A percentile compares a stretch with the other conserved stretches of the same genome.
Evolutionary conservation across 1,140 invertebrate species (phyloP).

Genomic region (Arion vulgaris): DNA sequence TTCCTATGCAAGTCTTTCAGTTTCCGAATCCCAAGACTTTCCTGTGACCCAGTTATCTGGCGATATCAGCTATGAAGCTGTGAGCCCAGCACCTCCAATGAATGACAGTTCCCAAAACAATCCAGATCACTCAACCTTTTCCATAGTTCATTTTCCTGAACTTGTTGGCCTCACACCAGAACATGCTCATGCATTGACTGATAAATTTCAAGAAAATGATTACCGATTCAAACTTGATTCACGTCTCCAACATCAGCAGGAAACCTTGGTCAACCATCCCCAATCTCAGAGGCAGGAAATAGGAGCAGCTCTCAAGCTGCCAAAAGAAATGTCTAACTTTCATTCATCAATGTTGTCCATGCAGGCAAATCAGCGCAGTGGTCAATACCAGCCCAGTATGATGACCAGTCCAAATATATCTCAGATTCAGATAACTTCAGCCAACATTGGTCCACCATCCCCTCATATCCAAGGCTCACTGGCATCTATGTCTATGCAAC

Average conservation of each 20-base stretch:
- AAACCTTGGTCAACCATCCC: neutral
- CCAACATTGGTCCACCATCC: neutral
- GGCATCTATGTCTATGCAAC: slow-evolving; percentile 47
- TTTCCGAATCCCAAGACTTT: slow-evolving; percentile 20
- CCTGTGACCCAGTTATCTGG: slow-evolving; percentile 41
- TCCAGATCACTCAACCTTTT: slow-evolving; percentile 20
- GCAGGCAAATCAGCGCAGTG: slow-evolving; percentile 19
- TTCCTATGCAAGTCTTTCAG: slow-evolving; percentile 35
- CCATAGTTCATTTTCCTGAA: slow-evolving; percentile 33
- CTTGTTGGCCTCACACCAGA: slow-evolving; percentile 29
- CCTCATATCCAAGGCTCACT: slow-evolving; percentile 38
- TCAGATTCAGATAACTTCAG: neutral
- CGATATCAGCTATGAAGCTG: slow-evolving; percentile 64
- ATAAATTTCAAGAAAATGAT: slow-evolving; percentile 38
- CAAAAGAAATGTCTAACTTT: slow-evolving; percentile 23
- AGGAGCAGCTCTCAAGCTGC: neutral
- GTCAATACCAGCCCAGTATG: slow-evolving; percentile 1
- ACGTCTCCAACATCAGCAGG: neutral
- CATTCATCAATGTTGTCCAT: slow-evolving; percentile 24
- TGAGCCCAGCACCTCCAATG: slow-evolving; percentile 60
- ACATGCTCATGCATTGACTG: slow-evolving; percentile 31
- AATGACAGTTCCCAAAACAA: slow-evolving; percentile 29
- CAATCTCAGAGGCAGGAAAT: slow-evolving; percentile 5
- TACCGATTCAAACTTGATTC: slow-evolving; percentile 26
- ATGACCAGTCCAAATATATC: neutral